Evolutionary conservation across 2,797 vertebrate species (phyloP).

Genomic region (Sparus aurata): DNA sequence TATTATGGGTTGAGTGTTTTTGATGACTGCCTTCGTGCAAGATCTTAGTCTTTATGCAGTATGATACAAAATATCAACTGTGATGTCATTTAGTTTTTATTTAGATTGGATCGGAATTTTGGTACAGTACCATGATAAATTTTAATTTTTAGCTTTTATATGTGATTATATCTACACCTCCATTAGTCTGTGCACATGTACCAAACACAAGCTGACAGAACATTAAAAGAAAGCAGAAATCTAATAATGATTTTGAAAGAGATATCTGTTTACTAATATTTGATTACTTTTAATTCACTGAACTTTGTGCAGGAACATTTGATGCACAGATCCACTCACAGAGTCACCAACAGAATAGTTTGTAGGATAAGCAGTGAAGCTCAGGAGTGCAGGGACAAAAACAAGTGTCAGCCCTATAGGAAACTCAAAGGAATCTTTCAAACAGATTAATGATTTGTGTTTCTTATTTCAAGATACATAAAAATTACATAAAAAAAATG

Average conservation of each 20-base stretch:
- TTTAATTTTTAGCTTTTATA: not conserved
- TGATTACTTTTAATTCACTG: not conserved
- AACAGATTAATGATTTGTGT: not conserved
- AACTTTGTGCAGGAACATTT: not conserved
- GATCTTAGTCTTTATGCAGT: not conserved
- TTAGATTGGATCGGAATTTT: not conserved
- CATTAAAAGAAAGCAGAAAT: not conserved
- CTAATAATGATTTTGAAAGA: not conserved
- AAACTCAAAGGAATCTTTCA: conserved; percentile 5
- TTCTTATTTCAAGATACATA: conserved; percentile 22
- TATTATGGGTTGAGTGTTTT: no score
- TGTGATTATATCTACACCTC: not conserved
- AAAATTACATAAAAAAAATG: not conserved
- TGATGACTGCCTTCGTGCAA: not conserved
- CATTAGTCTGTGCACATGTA: no score
- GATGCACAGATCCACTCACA: not conserved
- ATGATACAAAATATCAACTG: not conserved
- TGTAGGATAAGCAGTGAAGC: not conserved
- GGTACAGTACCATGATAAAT: not conserved
- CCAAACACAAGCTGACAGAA: not conserved
- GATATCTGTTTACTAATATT: not conserved
- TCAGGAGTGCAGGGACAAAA: not conserved
- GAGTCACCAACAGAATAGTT: not conserved
- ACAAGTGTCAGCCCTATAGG: not conserved
- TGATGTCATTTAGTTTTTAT: not conserved